Evolutionary conservation across 2,113 vertebrate genomes (phyloP).

Genomic region (Hydropotes inermis): DNA sequence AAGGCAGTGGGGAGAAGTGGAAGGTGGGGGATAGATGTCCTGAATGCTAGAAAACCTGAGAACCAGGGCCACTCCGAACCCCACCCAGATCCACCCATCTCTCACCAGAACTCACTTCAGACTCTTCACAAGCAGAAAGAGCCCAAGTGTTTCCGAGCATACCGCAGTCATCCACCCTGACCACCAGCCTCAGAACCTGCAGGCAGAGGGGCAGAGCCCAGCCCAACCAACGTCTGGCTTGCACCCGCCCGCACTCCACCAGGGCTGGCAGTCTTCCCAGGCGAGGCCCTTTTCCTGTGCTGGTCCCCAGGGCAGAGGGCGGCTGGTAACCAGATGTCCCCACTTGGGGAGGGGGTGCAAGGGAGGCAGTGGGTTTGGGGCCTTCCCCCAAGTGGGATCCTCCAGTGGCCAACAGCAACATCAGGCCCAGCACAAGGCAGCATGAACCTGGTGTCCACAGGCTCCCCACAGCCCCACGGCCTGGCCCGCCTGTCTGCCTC

Average conservation of each 20-base stretch:
- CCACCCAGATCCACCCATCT: background rate
- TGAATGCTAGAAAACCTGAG: background rate
- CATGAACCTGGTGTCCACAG: background rate
- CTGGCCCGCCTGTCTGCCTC: background rate
- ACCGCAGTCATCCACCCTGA: background rate
- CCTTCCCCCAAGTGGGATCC: background rate
- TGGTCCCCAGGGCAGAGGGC: background rate
- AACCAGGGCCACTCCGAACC: background rate
- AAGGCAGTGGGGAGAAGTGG: background rate
- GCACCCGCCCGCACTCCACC: background rate
- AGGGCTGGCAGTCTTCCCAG: background rate
- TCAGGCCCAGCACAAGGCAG: background rate
- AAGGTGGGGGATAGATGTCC: background rate
- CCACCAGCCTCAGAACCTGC: background rate
- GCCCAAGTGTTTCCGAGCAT: background rate
- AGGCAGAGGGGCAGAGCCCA: no score
- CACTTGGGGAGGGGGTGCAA: fast-evolving
- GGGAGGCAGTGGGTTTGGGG: background rate
- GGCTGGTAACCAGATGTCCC: constrained; percentile 15
- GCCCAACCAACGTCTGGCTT: background rate
- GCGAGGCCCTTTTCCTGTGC: background rate
- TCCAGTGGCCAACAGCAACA: background rate
- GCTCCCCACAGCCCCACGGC: background rate
- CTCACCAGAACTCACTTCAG: background rate
- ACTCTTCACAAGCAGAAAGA: background rate